Percentiles rank a stretch among this genome's conserved stretches.
Conservation (phyloP, 1,140 invertebrate species). For the Drosophila prosaltans region DNA sequence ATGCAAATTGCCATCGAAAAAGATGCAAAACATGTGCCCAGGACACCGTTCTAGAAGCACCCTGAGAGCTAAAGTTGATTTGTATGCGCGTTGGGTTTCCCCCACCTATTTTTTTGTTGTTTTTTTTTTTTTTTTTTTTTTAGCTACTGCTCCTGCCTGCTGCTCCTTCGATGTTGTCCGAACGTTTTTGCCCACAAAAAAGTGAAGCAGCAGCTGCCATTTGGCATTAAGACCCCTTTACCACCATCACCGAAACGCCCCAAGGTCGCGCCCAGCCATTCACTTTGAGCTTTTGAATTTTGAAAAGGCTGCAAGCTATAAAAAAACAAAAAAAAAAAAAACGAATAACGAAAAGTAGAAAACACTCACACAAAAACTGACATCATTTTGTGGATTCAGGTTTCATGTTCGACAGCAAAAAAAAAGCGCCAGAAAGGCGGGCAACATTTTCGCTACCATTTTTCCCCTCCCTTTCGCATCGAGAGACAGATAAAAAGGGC, state of each 20-base stretch:
- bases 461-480: constrained; percentile 3
- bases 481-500: constrained; percentile 17
- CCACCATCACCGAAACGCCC: constrained; percentile 29
- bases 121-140: constrained; percentile 12
- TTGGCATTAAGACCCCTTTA: constrained; percentile 51
- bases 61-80: constrained; percentile 61
- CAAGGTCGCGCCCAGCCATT: constrained; percentile 74
- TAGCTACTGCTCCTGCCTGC: background rate
- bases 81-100: constrained; percentile 63
- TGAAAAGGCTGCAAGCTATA: constrained; percentile 60
- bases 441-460: constrained; percentile 51
- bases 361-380: constrained; percentile 56
- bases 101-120: constrained; percentile 19
- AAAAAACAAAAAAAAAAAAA: background rate
- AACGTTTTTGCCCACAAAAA: constrained; percentile 66
- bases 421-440: constrained; percentile 29
- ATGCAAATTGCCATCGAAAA: constrained; percentile 78
- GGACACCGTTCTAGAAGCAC: constrained; percentile 19
- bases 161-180: constrained; percentile 69
- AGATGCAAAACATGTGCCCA: constrained; percentile 75
- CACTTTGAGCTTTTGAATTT: constrained; percentile 81
- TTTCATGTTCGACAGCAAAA: constrained; percentile 43
- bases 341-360: background rate
- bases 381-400: constrained; percentile 66
- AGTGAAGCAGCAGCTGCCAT: constrained; percentile 58